Evolutionary conservation across 2,888 invertebrate genomes (phyloP), one percentile per base, ranked within the genome.

Genomic region (Macaria notata): DNA sequence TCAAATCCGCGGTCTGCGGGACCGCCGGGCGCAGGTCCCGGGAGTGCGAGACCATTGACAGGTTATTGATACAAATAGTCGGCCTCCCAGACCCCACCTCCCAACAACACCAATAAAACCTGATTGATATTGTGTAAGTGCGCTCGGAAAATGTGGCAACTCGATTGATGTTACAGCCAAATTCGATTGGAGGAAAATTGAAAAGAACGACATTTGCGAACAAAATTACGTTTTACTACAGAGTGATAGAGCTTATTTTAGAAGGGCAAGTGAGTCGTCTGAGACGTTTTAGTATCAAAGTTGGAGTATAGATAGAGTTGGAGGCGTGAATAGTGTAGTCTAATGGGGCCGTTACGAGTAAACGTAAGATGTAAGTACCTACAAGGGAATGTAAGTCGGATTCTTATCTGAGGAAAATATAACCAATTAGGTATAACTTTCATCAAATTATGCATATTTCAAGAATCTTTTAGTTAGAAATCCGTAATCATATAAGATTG

Each of bases 51-150:
- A 78, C 88, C 89, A 92, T 92, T 92, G 92, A 92, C 92, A 92
- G 90, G 92, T 91, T 91, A 92, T 89, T 90, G 92, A 91, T 90
- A 90, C 92, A 89, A 92, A 91, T 90, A 86, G 88, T 84, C 85
- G 59, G 72, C 75, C 80, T 82, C 74, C 72, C 73, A 65, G 60
- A 64, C 73, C 65, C 70, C 75, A 75, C 75, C 83, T 4, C 85
- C 86, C 85, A 83, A 85, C 86, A 87, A 88, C 89, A 88, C 88
- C 90, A 90, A 91, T 90, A 91, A 91, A 91, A 91, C 88, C 88
- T 89, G 91, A 91, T 91, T 91, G 90, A 91, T 91, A 91, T 90
- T 90, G 91, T 90, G 89, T 89, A 90, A 90, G 91, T 90, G 90
- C 88, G 81, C 85, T 73, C 85, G 89, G 91, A 87, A 91, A 91